A percentile compares a stretch with the other conserved stretches of the same genome.
Conservation (phyloP, 2,888 invertebrate species). For the Leucozona laternaria region DNA sequence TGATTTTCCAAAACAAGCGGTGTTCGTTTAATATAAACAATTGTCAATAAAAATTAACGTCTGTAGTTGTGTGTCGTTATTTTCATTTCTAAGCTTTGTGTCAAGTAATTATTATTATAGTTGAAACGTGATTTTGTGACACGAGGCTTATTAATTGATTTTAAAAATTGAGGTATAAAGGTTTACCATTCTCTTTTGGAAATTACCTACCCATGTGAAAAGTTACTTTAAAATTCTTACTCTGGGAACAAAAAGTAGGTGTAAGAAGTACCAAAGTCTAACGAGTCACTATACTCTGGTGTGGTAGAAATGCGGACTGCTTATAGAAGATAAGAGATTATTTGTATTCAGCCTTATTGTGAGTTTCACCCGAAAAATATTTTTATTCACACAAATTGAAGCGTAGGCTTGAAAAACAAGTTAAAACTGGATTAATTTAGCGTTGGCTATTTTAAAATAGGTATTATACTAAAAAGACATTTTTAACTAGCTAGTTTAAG, state of each 20-base stretch:
- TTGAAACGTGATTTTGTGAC: constrained; percentile 43
- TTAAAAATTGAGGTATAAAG: not conserved
- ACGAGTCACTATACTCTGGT: no score
- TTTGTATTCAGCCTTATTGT: no score
- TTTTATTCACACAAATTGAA: no score
- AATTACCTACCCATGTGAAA: not conserved
- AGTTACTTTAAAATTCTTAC: not conserved
- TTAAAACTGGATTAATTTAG: no score
- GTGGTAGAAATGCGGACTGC: no score
- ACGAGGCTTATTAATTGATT: constrained; percentile 14
- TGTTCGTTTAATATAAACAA: constrained; percentile 27
- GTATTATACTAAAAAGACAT: no score
- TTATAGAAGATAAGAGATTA: no score
- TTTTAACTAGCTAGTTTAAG: no score
- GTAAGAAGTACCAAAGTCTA: not conserved
- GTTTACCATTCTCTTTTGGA: not conserved
- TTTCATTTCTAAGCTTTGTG: constrained; percentile 15
- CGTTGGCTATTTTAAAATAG: no score
- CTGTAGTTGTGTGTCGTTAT: constrained; percentile 29
- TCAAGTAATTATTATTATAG: constrained; percentile 51
- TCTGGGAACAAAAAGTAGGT: not conserved
- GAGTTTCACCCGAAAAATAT: no score
- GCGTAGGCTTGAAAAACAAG: no score
- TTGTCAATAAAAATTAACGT: constrained; percentile 44
- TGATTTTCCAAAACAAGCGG: not conserved